phyloP scores from a whole-genome alignment of 2,797 vertebrate species.

The Anniella stebbinsi region DNA sequence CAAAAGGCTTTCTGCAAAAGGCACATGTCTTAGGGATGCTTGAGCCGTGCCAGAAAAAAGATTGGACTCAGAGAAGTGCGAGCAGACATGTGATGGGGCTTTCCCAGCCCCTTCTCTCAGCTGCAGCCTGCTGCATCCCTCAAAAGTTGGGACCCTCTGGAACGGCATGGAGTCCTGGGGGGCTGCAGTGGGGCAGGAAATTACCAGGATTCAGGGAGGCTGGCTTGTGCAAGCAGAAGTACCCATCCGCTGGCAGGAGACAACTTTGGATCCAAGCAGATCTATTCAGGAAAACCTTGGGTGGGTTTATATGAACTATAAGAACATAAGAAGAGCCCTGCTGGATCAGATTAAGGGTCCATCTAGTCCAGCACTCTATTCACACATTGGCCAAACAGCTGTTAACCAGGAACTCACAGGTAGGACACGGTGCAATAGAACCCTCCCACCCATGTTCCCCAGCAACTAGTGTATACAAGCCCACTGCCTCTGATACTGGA shows the following conservation, averaged over 20 bases:
- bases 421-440: no score
- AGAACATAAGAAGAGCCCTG: no score
- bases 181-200: background rate
- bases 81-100: background rate
- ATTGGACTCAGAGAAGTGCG: background rate
- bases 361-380: no score
- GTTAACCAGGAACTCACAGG: no score
- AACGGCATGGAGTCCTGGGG: background rate
- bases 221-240: background rate
- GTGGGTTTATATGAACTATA: background rate
- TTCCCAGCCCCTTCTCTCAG: background rate
- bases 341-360: no score
- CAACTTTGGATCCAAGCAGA: background rate
- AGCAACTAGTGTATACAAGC: no score
- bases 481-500: no score
- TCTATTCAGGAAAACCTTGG: background rate
- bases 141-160: background rate
- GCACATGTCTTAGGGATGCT: background rate
- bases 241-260: background rate
- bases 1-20: background rate
- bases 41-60: background rate
- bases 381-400: no score
- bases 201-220: background rate
- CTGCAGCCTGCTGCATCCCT: background rate
- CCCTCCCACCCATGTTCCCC: no score